Base-by-base conservation (phyloP, 2,113 vertebrate genomes). In the Asarcornis scutulata region DNA sequence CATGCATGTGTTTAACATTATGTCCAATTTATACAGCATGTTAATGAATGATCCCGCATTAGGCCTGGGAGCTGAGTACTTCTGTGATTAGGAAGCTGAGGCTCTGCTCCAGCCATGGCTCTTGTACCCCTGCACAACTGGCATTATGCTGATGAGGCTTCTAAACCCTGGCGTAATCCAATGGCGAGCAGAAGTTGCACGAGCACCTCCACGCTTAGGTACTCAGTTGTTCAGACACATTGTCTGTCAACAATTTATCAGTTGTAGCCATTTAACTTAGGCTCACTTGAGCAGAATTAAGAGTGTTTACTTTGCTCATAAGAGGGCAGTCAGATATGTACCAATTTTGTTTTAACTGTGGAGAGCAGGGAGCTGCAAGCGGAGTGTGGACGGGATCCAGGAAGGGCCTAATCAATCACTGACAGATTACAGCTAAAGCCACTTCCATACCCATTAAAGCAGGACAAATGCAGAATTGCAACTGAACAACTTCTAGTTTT, bases 381-480 rank as follows among this genome's bases (percentile, higher is more conserved):
- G 1, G 97, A 97, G 97, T 52, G 60, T 97, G 97, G 98, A 98
- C 97, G 97, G 98, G 98, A 99, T 99, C 98, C 97, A 97, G 98
- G 97, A 98, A 98, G 98, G 98, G 98, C 97, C 99, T 98, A 99
- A 99, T 99, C 99, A 99, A 99, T 99, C 99, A 99, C 98, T 99
- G 99, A 99, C 99, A 99, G 99, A 99, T 99, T 99, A 99, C 98
- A 97, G 99, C 99, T 99, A 99, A 99, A 99, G 99, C 99, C 98
- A 99, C 99, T 99, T 99, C 99, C 98, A 99, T 98, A 99, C 98
- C 99, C 99, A 99, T 99, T 99, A 99, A 99, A 99, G 98, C 98
- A 98, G 98, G 99, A 99, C 99, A 99, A 99, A 99, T 99, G 99
- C 99, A 99, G 99, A 99, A 99, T 99, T 99, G 99, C 99, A 99